A percentile compares a stretch with the other conserved stretches of the same genome.
Evolutionary conservation across 2,113 vertebrate species (phyloP).

Genomic region (Symphodus melops): DNA sequence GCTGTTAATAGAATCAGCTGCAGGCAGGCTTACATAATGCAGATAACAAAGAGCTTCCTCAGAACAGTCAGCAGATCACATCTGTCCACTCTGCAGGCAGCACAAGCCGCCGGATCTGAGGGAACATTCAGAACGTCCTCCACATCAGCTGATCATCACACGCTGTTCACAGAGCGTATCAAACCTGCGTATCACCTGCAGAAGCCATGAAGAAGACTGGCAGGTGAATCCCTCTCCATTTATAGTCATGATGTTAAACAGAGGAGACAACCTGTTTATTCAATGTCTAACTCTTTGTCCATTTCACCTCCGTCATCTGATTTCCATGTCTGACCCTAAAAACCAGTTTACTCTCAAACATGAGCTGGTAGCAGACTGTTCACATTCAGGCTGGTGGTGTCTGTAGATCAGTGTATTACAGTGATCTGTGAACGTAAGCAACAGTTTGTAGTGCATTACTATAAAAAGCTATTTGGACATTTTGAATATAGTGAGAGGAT

Average conservation of each 20-base stretch:
- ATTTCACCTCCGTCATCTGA: neutral
- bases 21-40: conserved; percentile 40
- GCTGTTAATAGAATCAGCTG: conserved; percentile 41
- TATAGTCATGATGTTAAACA: neutral
- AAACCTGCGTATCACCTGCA: conserved; percentile 14
- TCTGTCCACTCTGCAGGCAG: conserved; percentile 13
- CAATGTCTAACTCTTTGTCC: neutral
- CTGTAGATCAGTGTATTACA: no score
- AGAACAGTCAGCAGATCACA: conserved; percentile 50
- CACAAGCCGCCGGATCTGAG: neutral
- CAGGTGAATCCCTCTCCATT: neutral
- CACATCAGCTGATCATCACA: conserved; percentile 50
- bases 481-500: no score
- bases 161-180: neutral
- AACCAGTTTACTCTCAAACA: no score
- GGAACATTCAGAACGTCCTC: conserved; percentile 11
- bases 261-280: neutral
- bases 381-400: no score
- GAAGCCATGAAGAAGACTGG: neutral
- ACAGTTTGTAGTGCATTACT: no score
- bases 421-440: no score
- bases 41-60: conserved; percentile 51
- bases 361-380: no score
- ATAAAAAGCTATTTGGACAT: no score
- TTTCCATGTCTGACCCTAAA: no score